Conservation (phyloP, 2,888 invertebrate genomes). For the Drosophila aldrichi region DNA sequence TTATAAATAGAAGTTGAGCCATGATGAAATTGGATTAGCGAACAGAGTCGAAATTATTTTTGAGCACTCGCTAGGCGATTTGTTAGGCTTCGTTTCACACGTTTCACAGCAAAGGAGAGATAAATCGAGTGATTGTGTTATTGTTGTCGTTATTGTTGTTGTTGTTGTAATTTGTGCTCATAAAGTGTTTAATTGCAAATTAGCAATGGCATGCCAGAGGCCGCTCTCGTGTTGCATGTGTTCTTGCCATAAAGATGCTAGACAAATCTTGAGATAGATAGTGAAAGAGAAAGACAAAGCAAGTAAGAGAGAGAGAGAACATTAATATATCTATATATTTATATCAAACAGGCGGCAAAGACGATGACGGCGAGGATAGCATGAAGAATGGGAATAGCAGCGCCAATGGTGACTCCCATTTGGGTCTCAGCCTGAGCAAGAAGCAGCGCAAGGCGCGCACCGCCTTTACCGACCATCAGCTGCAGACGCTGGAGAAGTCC, state of each 20-base stretch:
- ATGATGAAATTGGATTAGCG: conserved; percentile 18
- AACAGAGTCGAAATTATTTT: conserved; percentile 6
- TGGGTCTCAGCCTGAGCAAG: conserved; percentile 88
- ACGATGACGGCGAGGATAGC: conserved; percentile 89
- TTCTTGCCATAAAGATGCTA: conserved; percentile 50
- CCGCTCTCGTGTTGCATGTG: conserved; percentile 68
- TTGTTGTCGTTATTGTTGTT: conserved; percentile 12
- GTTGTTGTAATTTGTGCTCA: conserved; percentile 73
- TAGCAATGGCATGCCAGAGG: conserved; percentile 64
- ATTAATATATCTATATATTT: not conserved
- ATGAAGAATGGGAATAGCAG: conserved; percentile 81
- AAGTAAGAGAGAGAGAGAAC: not conserved
- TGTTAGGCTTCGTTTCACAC: conserved; percentile 43
- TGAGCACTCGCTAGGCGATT: conserved; percentile 23
- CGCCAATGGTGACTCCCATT: conserved; percentile 70
- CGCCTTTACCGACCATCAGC: conserved; percentile 99
- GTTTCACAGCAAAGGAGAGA: conserved; percentile 5
- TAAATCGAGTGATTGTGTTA: conserved; percentile 25
- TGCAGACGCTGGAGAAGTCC: conserved; percentile 97
- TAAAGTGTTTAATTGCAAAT: conserved; percentile 82
- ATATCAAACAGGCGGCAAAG: conserved; percentile 91
- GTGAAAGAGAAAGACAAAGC: not conserved
- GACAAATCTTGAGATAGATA: not conserved
- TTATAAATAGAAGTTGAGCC: conserved; percentile 15
- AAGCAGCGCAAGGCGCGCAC: conserved; percentile 98